A percentile compares a stretch with the other conserved stretches of the same genome.
Evolutionary conservation across 2,888 invertebrate genomes (phyloP).

Genomic region (Colostygia pectinataria): DNA sequence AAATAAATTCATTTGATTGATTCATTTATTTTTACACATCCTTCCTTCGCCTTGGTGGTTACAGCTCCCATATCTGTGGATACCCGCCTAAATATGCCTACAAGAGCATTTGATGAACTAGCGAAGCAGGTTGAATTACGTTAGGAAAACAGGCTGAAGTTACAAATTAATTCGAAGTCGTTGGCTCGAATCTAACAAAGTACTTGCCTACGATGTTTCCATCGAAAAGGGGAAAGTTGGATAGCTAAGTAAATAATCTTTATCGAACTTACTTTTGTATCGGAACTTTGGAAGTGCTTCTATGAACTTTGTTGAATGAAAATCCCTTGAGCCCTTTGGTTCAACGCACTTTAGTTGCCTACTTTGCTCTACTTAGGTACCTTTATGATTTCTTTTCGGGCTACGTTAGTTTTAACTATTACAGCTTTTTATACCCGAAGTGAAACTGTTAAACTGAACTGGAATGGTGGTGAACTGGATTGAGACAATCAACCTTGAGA

Average conservation of each 20-base stretch:
- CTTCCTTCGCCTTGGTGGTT: too few species aligned
- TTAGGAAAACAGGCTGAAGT: slow-evolving; percentile 3
- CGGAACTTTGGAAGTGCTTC: slow-evolving; percentile 6
- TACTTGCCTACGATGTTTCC: not conserved
- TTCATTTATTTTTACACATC: too few species aligned
- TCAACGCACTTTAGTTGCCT: slow-evolving; percentile 2
- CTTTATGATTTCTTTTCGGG: not conserved
- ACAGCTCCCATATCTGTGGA: too few species aligned
- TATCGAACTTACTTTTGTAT: slow-evolving; percentile 6
- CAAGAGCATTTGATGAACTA: slow-evolving; percentile 27
- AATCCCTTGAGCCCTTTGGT: slow-evolving; percentile 11
- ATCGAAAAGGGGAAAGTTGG: slow-evolving; percentile 1
- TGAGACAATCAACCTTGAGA: slow-evolving; percentile 9
- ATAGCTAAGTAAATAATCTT: not conserved
- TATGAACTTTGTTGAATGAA: slow-evolving; percentile 1
- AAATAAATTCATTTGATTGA: too few species aligned
- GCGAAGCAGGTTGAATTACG: slow-evolving; percentile 5
- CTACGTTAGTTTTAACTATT: not conserved
- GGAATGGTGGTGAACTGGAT: too few species aligned
- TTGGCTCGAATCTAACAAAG: slow-evolving; percentile 1
- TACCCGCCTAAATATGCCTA: slow-evolving; percentile 4
- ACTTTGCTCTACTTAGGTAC: not conserved
- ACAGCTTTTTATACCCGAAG: not conserved
- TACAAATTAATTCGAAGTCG: slow-evolving; percentile 23
- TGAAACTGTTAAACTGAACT: too few species aligned